Evolutionary conservation across 2,113 vertebrate genomes (phyloP).

Genomic region (Platysternon megacephalum): DNA sequence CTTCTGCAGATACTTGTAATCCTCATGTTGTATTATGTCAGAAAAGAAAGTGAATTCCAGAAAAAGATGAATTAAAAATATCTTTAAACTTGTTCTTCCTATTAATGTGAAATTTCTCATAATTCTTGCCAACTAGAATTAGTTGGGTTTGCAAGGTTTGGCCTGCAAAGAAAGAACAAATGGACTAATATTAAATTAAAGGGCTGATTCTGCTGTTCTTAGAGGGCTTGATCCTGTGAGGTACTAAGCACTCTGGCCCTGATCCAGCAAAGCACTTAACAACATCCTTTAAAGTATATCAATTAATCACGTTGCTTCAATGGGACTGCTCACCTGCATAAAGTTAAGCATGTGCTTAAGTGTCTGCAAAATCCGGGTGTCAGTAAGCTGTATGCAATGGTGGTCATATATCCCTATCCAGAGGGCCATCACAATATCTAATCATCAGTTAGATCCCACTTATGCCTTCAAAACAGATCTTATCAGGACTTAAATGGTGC

Average conservation of each 20-base stretch:
- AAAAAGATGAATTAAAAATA: slow-evolving; percentile 47
- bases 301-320: neutral
- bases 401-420: neutral
- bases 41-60: slow-evolving; percentile 32
- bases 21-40: neutral
- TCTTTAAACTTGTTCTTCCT: slow-evolving; percentile 24
- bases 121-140: neutral
- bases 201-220: neutral
- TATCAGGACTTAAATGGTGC: neutral
- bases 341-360: neutral
- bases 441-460: neutral
- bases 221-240: neutral
- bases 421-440: neutral
- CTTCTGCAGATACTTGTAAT: slow-evolving; percentile 27
- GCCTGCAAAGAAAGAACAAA: neutral
- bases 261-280: neutral
- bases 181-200: slow-evolving; percentile 6
- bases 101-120: slow-evolving; percentile 17
- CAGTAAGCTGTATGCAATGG: neutral
- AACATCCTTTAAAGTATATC: neutral
- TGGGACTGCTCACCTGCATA: neutral
- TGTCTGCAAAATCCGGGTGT: neutral
- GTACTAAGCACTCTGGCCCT: neutral
- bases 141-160: neutral
- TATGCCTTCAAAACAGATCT: neutral